A percentile compares a stretch with the other conserved stretches of the same genome.
Conservation (phyloP, 2,113 vertebrate species). For the Chionomys nivalis region DNA sequence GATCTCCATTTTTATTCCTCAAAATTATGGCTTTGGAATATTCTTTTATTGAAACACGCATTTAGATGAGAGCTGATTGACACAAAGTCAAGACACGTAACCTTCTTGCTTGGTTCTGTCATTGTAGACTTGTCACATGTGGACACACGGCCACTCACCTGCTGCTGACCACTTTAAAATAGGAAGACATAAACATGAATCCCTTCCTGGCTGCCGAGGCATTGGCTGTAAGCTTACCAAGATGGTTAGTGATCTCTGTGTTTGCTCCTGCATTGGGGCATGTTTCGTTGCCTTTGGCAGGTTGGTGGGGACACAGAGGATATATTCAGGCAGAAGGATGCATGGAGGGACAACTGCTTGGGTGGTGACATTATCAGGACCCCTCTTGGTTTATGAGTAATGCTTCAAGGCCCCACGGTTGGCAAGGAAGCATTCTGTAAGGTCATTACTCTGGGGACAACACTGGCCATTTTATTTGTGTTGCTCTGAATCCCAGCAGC, state of each 20-base stretch:
- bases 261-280: not conserved
- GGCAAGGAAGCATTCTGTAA: not conserved
- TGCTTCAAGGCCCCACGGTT: not conserved
- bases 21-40: constrained; percentile 21
- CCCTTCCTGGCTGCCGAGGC: constrained; percentile 37
- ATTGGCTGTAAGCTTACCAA: constrained; percentile 41
- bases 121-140: not conserved
- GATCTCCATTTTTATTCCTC: not conserved
- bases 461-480: not conserved
- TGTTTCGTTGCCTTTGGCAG: not conserved
- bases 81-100: not conserved
- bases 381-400: not conserved
- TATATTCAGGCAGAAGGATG: constrained; percentile 51
- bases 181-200: not conserved
- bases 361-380: constrained; percentile 23
- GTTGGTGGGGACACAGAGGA: constrained; percentile 44
- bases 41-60: constrained; percentile 9
- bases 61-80: constrained; percentile 1
- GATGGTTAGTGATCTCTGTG: not conserved
- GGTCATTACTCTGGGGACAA: not conserved
- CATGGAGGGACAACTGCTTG: constrained; percentile 42
- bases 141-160: constrained; percentile 56
- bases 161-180: not conserved
- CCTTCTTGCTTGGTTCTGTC: constrained; percentile 22
- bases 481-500: not conserved